Conservation (phyloP, 1,140 invertebrate genomes). For the Pantala flavescens region DNA sequence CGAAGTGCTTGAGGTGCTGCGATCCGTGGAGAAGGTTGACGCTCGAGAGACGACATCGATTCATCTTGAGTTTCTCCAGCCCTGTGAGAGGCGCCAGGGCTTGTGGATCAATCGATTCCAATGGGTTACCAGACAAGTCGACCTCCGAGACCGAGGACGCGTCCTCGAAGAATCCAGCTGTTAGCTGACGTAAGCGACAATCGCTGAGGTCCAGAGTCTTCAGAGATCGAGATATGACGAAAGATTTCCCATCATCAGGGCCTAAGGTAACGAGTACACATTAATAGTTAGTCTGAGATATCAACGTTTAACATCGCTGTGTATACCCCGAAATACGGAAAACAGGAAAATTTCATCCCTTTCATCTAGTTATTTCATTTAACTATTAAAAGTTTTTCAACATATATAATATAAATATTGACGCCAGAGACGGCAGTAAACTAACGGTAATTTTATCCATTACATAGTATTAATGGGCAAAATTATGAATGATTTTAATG, state of each 20-base stretch:
- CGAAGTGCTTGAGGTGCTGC: not conserved
- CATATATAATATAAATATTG: no score
- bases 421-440: no score
- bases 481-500: no score
- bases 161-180: conserved; percentile 53
- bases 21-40: conserved; percentile 29
- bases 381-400: no score
- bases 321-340: no score
- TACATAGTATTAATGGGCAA: no score
- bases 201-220: conserved; percentile 55
- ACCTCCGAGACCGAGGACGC: conserved; percentile 51
- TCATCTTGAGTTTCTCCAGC: conserved; percentile 52
- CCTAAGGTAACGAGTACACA: not conserved
- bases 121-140: conserved; percentile 57
- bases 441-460: no score
- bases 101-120: conserved; percentile 42
- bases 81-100: conserved; percentile 51
- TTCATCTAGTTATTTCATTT: no score
- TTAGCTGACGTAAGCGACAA: conserved; percentile 47
- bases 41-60: conserved; percentile 48
- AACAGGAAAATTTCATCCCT: no score
- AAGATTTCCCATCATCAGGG: conserved; percentile 31
- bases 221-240: conserved; percentile 51
- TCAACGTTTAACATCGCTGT: no score
- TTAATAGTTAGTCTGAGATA: no score